Percentiles rank a stretch among this genome's conserved stretches.
Conservation (phyloP, 2,888 invertebrate species). For the Trissonchulus latispiculum region DNA sequence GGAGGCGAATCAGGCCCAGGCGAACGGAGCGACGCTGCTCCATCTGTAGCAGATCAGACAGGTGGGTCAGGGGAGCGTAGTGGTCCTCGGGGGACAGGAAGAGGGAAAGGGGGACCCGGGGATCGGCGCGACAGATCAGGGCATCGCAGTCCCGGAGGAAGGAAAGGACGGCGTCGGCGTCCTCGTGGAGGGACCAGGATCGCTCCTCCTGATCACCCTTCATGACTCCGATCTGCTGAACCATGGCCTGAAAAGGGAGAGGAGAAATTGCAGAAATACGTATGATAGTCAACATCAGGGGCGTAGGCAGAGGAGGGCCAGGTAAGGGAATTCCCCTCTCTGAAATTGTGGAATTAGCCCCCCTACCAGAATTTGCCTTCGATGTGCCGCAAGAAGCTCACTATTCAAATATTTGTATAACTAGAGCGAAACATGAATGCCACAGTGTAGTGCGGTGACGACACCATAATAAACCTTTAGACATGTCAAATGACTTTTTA, state of each 20-base stretch:
- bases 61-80: not conserved
- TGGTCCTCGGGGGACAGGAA: not conserved
- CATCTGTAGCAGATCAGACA: not conserved
- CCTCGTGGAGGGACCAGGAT: constrained; percentile 8
- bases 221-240: not conserved
- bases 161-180: not conserved
- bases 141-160: not conserved
- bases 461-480: no score
- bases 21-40: constrained; percentile 12
- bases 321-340: not conserved
- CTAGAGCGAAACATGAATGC: no score
- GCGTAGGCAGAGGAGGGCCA: not conserved
- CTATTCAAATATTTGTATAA: not conserved
- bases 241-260: not conserved
- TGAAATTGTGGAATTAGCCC: not conserved
- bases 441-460: no score
- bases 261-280: no score
- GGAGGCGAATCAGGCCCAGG: not conserved
- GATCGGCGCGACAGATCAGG: not conserved
- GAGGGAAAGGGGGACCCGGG: not conserved
- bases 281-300: no score
- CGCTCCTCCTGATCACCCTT: constrained; percentile 11
- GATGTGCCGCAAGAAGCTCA: not conserved
- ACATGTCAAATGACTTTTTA: no score
- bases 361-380: not conserved